These are phyloP conservation scores for Megaptera novaeangliae DNA, from an alignment of 2,113 vertebrate species.

Conservation along the genomic window DNA sequence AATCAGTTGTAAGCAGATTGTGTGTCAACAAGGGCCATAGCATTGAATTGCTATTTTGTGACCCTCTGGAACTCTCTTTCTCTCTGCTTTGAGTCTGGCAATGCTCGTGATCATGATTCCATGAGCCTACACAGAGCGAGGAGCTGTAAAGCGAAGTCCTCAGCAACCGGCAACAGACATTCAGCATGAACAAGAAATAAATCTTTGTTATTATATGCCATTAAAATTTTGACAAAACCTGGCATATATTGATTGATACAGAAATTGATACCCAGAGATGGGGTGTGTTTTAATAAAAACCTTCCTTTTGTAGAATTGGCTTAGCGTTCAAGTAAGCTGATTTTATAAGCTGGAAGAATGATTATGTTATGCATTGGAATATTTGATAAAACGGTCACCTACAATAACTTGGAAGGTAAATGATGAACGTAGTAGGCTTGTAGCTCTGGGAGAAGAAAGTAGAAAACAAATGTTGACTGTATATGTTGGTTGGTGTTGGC, in stretches of 20 bases:
- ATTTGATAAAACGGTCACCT: not conserved
- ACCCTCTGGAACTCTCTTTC: not conserved
- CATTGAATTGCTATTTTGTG: not conserved
- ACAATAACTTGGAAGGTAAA: not conserved
- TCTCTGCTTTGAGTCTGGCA: not conserved
- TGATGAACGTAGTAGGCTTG: not conserved
- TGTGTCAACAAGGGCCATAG: not conserved
- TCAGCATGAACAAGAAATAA: not conserved
- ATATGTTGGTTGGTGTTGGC: not conserved
- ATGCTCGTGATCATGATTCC: not conserved
- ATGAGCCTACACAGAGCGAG: not conserved
- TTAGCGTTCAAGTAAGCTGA: not conserved
- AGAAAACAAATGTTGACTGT: not conserved
- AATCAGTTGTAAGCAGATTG: not conserved
- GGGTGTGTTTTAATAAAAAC: not conserved
- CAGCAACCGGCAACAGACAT: not conserved
- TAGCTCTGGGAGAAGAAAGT: not conserved
- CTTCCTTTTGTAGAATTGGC: not conserved
- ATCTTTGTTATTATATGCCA: not conserved
- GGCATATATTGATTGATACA: not conserved
- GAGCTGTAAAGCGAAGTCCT: not conserved
- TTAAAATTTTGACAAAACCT: not conserved
- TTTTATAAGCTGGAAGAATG: not conserved
- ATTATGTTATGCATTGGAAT: not conserved
- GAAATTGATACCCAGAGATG: not conserved